These are phyloP conservation scores for Tolmerus cingulatus DNA, from an alignment of 2,888 invertebrate genomes.

Conservation along the genomic window DNA sequence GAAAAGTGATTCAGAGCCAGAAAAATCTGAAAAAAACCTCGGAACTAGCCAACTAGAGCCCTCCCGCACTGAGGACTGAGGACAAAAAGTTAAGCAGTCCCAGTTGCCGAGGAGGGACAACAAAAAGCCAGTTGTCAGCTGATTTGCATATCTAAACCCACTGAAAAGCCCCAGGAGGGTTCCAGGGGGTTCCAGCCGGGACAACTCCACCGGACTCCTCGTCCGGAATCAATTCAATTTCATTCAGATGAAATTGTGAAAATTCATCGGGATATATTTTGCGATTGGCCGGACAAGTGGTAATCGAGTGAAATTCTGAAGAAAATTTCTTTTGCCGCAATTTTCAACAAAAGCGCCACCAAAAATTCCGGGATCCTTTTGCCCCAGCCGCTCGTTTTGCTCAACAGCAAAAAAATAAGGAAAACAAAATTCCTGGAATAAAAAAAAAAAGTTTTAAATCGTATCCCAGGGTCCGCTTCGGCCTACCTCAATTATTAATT, in stretches of 20 bases:
- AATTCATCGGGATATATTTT: background rate
- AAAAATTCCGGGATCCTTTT: background rate
- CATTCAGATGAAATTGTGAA: conserved; percentile 13
- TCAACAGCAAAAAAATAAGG: background rate
- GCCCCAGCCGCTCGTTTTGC: background rate
- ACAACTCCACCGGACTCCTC: background rate
- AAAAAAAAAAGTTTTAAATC: background rate
- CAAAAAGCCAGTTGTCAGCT: background rate
- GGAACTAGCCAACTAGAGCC: too few species aligned
- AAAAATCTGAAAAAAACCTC: background rate
- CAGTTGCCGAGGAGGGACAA: background rate
- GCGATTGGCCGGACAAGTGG: background rate
- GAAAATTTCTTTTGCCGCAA: conserved; percentile 2
- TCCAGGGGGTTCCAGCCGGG: background rate
- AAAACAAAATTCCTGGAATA: background rate
- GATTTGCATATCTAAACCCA: background rate
- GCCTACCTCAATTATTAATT: conserved; percentile 35
- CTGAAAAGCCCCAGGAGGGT: background rate
- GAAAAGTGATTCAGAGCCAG: background rate
- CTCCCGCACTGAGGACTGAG: background rate
- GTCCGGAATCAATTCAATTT: conserved; percentile 19
- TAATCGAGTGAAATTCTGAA: conserved; percentile 6
- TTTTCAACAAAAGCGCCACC: background rate
- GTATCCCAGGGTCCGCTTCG: background rate
- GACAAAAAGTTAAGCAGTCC: background rate